Evolutionary conservation across 2,888 invertebrate genomes (phyloP).

Genomic region (Drosophila stalkeri): DNA sequence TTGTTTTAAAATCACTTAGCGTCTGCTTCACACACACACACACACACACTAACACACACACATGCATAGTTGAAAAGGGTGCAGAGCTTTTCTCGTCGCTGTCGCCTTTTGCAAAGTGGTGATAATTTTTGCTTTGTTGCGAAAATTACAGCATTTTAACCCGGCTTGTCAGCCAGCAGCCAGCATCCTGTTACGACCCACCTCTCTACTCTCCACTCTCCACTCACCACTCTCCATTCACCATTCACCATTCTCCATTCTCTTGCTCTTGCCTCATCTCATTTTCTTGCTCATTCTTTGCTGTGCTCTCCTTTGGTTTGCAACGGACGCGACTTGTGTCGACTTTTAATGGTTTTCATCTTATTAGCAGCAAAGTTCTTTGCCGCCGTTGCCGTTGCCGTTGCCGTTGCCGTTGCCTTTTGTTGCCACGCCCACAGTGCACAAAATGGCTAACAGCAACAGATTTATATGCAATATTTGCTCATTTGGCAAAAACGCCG

Average conservation of each 20-base stretch:
- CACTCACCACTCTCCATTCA: too few species aligned
- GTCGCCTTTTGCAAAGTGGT: slow-evolving; percentile 80
- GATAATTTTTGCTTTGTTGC: slow-evolving; percentile 82
- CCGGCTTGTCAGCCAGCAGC: slow-evolving; percentile 30
- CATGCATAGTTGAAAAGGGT: slow-evolving; percentile 62
- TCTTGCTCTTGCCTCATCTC: background rate
- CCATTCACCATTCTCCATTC: background rate
- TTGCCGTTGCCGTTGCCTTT: slow-evolving; percentile 12
- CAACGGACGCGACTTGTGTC: slow-evolving; percentile 80
- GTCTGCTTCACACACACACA: slow-evolving; percentile 37
- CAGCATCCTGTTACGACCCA: background rate
- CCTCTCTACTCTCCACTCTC: background rate
- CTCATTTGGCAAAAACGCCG: slow-evolving; percentile 74
- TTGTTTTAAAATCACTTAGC: slow-evolving; percentile 82
- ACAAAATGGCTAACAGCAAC: slow-evolving; percentile 71
- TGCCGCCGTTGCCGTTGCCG: slow-evolving; percentile 61
- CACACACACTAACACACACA: slow-evolving; percentile 8
- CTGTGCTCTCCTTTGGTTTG: slow-evolving; percentile 42
- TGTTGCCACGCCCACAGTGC: slow-evolving; percentile 39
- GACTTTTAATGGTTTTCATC: slow-evolving; percentile 82
- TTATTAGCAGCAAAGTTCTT: slow-evolving; percentile 82
- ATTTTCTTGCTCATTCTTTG: background rate
- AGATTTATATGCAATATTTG: slow-evolving; percentile 82
- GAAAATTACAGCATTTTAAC: slow-evolving; percentile 81
- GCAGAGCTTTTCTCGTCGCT: slow-evolving; percentile 54